Percentiles rank a stretch among this genome's conserved stretches.
Conservation (phyloP, 2,888 invertebrate genomes). For the Oxytorus armatus region DNA sequence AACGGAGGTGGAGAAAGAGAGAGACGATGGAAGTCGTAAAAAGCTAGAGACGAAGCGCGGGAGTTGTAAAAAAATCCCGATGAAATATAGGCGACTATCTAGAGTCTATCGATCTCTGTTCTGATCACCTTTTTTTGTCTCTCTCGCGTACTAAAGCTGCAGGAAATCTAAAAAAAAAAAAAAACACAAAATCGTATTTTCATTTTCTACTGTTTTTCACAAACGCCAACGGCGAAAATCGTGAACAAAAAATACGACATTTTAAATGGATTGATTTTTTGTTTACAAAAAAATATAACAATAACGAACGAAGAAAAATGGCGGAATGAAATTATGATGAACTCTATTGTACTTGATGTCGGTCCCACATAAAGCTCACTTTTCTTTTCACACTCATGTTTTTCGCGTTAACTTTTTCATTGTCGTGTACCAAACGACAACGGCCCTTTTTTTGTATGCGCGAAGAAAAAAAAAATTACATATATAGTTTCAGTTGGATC, state of each 20-base stretch:
- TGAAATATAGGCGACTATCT: conserved; percentile 53
- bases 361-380: no score
- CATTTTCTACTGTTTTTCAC: not conserved
- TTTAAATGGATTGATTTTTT: no score
- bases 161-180: not conserved
- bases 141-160: not conserved
- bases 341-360: no score
- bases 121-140: not conserved
- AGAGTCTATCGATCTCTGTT: conserved; percentile 39
- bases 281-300: no score
- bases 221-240: not conserved
- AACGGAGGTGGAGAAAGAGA: conserved; percentile 1
- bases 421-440: no score
- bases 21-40: conserved; percentile 36
- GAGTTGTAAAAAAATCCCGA: conserved; percentile 36
- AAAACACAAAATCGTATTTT: not conserved
- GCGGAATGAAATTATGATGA: no score
- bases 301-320: no score
- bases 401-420: no score
- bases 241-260: not conserved
- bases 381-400: no score
- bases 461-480: not conserved
- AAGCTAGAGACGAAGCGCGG: conserved; percentile 18
- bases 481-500: not conserved
- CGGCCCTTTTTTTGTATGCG: no score